A percentile compares a stretch with the other conserved stretches of the same genome.
Evolutionary conservation across 1,140 invertebrate genomes (phyloP).

Genomic region (Micrasema minimum): DNA sequence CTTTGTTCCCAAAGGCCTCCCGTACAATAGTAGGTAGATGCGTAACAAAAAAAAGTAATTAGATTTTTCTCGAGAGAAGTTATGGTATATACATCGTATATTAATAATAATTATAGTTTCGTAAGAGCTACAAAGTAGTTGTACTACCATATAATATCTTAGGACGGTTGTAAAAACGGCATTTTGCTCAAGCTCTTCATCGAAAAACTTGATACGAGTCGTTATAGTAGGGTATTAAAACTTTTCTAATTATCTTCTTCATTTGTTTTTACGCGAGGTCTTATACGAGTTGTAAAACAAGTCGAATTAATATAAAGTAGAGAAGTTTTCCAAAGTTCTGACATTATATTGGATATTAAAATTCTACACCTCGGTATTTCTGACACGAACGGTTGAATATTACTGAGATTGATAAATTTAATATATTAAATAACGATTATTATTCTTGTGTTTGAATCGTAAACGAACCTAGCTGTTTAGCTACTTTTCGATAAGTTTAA

Average conservation of each 20-base stretch:
- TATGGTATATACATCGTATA: no score
- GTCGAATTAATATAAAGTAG: conserved; percentile 45
- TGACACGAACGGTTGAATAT: no score
- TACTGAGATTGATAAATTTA: no score
- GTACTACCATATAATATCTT: no score
- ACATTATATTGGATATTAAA: conserved; percentile 2
- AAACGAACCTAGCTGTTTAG: neutral
- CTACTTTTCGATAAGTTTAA: neutral
- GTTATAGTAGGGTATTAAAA: conserved; percentile 47
- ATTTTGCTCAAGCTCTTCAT: neutral
- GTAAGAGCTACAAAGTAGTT: no score
- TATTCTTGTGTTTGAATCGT: neutral
- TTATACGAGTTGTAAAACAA: conserved; percentile 45
- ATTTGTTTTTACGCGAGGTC: conserved; percentile 50
- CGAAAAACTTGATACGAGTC: conserved; percentile 44
- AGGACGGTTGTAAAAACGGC: no score
- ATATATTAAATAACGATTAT: neutral
- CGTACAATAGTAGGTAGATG: no score
- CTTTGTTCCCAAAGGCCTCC: no score
- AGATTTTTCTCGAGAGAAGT: no score
- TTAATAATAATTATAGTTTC: no score
- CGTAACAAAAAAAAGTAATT: no score
- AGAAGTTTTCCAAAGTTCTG: conserved; percentile 8
- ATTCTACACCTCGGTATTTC: neutral
- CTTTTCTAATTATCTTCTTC: conserved; percentile 54